phyloP scores from a whole-genome alignment of 2,113 vertebrate genomes.

The Uria lomvia region DNA sequence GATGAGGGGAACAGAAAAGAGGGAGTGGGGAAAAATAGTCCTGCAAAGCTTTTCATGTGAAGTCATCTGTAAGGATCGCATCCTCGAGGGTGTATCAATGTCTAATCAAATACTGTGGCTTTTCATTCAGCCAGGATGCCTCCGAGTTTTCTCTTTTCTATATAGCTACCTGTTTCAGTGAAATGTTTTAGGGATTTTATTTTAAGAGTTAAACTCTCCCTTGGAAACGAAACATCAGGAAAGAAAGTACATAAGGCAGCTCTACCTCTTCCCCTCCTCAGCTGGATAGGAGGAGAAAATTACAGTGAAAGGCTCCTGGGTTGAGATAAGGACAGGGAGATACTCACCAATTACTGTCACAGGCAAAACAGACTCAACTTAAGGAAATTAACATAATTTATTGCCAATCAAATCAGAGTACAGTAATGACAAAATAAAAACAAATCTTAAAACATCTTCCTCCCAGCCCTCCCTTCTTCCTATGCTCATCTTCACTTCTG shows the following conservation, averaged over 20 bases:
- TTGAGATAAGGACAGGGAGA: neutral
- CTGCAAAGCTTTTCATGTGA: neutral
- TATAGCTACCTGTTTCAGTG: neutral
- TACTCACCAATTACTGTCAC: neutral
- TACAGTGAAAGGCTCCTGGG: neutral
- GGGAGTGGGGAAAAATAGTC: accelerated
- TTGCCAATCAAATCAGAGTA: neutral
- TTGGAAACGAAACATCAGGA: neutral
- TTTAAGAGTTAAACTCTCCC: neutral
- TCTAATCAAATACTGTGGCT: neutral
- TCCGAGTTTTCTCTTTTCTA: neutral
- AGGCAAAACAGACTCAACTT: neutral
- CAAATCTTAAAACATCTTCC: neutral
- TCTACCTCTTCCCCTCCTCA: neutral
- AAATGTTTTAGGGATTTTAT: neutral
- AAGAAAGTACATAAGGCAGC: neutral
- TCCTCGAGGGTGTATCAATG: neutral
- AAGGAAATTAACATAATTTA: neutral
- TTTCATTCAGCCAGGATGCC: neutral
- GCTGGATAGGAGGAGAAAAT: neutral
- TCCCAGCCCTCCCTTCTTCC: neutral
- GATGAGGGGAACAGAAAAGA: neutral
- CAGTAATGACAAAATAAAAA: neutral
- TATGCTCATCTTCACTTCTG: neutral
- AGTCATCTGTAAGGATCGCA: neutral